Conservation (phyloP, 2,797 vertebrate species). For the Falco novaeseelandiae region DNA sequence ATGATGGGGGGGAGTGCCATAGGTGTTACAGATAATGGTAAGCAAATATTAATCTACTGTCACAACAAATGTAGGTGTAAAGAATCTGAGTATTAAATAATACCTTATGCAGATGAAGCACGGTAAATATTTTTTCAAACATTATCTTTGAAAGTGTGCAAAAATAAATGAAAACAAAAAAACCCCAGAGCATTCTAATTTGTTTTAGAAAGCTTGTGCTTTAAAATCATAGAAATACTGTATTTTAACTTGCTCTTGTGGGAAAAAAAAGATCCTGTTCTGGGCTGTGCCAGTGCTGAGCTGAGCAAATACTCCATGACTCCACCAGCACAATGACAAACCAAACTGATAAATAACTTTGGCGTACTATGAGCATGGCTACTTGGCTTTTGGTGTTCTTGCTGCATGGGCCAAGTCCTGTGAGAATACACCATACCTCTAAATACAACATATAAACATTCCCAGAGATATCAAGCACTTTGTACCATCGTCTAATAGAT, state of each 20-base stretch:
- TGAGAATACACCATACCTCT: neutral
- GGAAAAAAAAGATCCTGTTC: neutral
- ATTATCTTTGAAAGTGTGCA: accelerated
- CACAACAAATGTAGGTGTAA: neutral
- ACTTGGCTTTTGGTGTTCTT: neutral
- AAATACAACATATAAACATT: neutral
- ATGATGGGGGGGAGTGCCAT: neutral
- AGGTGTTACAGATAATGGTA: neutral
- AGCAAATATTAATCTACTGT: neutral
- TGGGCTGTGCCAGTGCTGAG: neutral
- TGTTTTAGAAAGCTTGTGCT: neutral
- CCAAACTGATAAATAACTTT: neutral
- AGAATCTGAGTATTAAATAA: neutral
- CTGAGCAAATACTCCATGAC: neutral
- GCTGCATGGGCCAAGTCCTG: neutral
- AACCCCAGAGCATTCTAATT: neutral
- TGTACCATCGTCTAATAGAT: neutral
- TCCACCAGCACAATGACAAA: neutral
- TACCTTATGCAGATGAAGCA: accelerated
- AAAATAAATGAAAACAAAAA: neutral
- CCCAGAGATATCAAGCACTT: neutral
- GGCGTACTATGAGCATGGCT: neutral
- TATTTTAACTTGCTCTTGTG: neutral
- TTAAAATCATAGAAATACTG: neutral
- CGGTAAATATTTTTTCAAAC: neutral